Base-by-base conservation (phyloP, 2,888 invertebrate genomes). In the Cybosia mesomella region DNA sequence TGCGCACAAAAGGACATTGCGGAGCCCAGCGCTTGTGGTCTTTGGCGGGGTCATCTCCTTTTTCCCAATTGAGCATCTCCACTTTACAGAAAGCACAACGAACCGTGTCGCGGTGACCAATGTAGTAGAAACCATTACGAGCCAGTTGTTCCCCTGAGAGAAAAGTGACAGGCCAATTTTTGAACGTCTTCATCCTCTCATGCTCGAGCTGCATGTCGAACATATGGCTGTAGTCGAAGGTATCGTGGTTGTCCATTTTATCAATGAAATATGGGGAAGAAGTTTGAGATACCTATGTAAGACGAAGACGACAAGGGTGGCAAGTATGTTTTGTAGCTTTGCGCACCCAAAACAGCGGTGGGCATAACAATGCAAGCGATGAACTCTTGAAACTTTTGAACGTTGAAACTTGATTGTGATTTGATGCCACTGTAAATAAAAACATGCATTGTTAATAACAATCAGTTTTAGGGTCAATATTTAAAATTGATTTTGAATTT, bases 1-100 rank as follows among this genome's bases (percentile, higher is more conserved):
- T 96, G 32, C 96, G 94, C 58, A 98, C 90, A 83, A 98, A 97
- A 2, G 97, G 96, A 86, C 98, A 98, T 76, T 96, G 96, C 1
- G 97, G 97, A 54, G 97, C 97, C 97, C 97, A 98, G 64, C 96
- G 96, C 78, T 96, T 95, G 90, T 98, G 98, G 85, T 98, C 98
- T 28, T 95, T 94, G 85, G 97, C 96, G 2, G 98, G 97, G 85
- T 97, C 96, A 89, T 98, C 98, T 18, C 97, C 97, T 74, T 94
- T 95, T 75, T 97, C 96, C 98, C 98, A 98, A 70, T 96, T 95
- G 85, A 97, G 97, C 69, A 98, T 97, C 89, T 98, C 97, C 63
- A 97, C 96, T 78, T 96, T 96, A 88, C 98, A 98, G 88, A 97
- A 98, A 64, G 97, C 97, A 89, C 98, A 98, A 73, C 96, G 96